phyloP scores from a whole-genome alignment of 2,797 vertebrate genomes.

The Ctenochaetus hawaiiensis region DNA sequence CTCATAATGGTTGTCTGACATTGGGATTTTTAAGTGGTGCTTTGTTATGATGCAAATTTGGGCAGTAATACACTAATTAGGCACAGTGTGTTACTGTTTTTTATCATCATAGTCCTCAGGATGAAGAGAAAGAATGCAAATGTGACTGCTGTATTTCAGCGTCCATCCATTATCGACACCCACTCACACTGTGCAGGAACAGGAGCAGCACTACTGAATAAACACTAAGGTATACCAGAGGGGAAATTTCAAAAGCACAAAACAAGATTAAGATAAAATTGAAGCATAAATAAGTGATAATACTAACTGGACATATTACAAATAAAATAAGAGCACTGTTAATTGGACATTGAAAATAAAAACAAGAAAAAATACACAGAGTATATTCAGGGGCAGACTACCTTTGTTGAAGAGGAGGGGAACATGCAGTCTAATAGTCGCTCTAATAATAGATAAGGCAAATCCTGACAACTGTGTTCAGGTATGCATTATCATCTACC shows the following conservation, averaged over 20 bases:
- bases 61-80: background rate
- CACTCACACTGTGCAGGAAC: background rate
- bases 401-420: background rate
- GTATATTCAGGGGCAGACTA: background rate
- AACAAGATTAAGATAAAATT: background rate
- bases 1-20: background rate
- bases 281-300: background rate
- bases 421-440: too few relatives aligned
- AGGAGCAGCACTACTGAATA: constrained; percentile 1
- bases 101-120: background rate
- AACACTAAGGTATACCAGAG: background rate
- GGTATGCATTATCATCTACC: background rate
- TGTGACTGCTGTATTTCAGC: background rate
- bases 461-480: background rate
- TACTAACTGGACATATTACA: background rate
- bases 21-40: background rate
- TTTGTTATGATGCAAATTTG: background rate
- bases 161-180: constrained; percentile 14
- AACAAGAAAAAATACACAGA: background rate
- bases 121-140: background rate
- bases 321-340: background rate
- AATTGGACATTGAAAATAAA: too few relatives aligned
- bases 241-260: constrained; percentile 2
- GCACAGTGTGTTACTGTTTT: background rate
- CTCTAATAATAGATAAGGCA: background rate